phyloP scores from a whole-genome alignment of 2,888 invertebrate species.

The Trachelus iudaicus region DNA sequence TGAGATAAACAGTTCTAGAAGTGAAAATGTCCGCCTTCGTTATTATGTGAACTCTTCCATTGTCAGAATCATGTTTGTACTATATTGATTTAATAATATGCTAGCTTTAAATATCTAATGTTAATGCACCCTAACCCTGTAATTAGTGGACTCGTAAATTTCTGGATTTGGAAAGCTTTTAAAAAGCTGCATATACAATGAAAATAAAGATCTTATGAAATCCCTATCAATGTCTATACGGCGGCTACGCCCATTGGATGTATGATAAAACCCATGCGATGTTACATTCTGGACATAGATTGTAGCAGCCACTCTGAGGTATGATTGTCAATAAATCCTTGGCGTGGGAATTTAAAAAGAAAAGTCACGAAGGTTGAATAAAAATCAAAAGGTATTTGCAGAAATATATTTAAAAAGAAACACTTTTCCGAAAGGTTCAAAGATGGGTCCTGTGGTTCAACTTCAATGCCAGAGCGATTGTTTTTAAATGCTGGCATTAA shows the following conservation, averaged over 20 bases:
- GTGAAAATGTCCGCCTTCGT: neutral
- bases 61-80: slow-evolving; percentile 31
- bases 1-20: neutral
- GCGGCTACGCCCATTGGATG: neutral
- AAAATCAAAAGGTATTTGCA: neutral
- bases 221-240: neutral
- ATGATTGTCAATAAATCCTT: neutral
- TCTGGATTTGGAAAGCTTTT: neutral
- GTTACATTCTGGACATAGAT: neutral
- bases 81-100: slow-evolving; percentile 28
- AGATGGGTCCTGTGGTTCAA: neutral
- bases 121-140: slow-evolving; percentile 21
- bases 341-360: neutral
- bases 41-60: slow-evolving; percentile 17
- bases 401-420: neutral
- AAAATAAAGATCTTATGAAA: neutral
- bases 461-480: neutral
- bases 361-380: neutral
- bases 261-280: neutral
- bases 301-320: neutral
- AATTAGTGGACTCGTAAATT: slow-evolving; percentile 8
- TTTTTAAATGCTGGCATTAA: neutral
- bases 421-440: neutral
- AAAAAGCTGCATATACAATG: neutral
- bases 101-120: slow-evolving; percentile 2